Evolutionary conservation across 2,113 vertebrate species (phyloP).

Genomic region (Austrofundulus limnaeus): DNA sequence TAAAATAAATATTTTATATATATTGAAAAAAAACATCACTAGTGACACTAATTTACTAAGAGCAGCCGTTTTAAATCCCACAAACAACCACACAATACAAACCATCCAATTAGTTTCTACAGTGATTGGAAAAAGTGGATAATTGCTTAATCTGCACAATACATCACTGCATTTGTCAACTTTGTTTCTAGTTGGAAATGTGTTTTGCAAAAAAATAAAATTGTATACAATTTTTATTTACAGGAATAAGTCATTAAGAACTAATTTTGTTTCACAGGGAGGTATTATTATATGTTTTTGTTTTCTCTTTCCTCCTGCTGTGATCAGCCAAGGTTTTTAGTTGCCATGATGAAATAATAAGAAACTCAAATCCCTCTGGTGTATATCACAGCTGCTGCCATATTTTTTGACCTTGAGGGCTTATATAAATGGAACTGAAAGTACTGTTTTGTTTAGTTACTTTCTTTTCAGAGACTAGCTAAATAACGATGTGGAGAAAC

Average conservation of each 20-base stretch:
- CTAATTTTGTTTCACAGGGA: conserved; percentile 55
- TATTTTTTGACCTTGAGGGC: conserved; percentile 67
- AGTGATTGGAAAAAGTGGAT: conserved; percentile 19
- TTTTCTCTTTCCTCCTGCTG: conserved; percentile 58
- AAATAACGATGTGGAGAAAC: conserved; percentile 47
- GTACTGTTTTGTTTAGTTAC: conserved; percentile 42
- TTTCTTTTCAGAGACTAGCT: conserved; percentile 34
- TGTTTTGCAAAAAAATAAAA: conserved; percentile 40
- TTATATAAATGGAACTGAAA: conserved; percentile 63
- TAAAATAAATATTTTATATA: neutral
- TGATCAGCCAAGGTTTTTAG: conserved; percentile 58
- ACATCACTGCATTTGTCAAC: conserved; percentile 26
- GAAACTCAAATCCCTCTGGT: conserved; percentile 57
- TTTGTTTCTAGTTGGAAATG: conserved; percentile 38
- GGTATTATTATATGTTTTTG: conserved; percentile 66
- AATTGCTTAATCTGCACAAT: neutral
- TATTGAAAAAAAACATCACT: too few relatives aligned
- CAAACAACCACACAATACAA: conserved; percentile 18
- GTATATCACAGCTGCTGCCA: conserved; percentile 60
- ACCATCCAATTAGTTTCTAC: conserved; percentile 27
- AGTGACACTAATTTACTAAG: conserved; percentile 7
- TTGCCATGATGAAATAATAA: conserved; percentile 68
- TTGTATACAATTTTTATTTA: conserved; percentile 56
- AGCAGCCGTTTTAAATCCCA: conserved; percentile 17
- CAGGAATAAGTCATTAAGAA: conserved; percentile 53